These are phyloP conservation scores for Scolopax rusticola DNA, from an alignment of 2,797 vertebrate genomes.

Conservation along the genomic window DNA sequence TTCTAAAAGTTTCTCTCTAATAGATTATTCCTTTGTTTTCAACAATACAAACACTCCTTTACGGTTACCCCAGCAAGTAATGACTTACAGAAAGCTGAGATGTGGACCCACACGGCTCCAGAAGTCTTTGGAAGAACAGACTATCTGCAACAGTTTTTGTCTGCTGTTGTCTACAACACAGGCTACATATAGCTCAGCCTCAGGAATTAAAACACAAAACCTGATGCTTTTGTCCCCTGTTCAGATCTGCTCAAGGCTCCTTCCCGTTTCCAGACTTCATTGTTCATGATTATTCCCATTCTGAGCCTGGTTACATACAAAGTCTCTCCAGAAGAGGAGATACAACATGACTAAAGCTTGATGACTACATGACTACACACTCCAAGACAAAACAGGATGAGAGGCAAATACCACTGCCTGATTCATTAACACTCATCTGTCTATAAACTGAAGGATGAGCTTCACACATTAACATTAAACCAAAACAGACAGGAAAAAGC, in stretches of 20 bases:
- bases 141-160: background rate
- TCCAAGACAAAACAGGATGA: background rate
- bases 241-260: background rate
- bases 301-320: background rate
- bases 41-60: background rate
- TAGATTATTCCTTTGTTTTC: background rate
- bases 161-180: accelerated
- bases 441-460: background rate
- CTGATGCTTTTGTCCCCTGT: background rate
- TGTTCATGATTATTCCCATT: background rate
- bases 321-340: background rate
- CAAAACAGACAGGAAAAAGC: background rate
- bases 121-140: background rate
- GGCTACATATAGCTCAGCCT: background rate
- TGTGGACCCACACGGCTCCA: background rate
- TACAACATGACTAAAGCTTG: background rate
- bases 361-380: background rate
- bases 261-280: background rate
- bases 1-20: background rate
- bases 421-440: background rate
- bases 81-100: background rate
- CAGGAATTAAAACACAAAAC: background rate
- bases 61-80: background rate
- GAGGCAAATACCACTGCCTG: background rate
- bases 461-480: background rate